Percentiles rank a stretch among this genome's conserved stretches.
Evolutionary conservation across 2,888 invertebrate species (phyloP).

Genomic region (Cataglyphis albicans): DNA sequence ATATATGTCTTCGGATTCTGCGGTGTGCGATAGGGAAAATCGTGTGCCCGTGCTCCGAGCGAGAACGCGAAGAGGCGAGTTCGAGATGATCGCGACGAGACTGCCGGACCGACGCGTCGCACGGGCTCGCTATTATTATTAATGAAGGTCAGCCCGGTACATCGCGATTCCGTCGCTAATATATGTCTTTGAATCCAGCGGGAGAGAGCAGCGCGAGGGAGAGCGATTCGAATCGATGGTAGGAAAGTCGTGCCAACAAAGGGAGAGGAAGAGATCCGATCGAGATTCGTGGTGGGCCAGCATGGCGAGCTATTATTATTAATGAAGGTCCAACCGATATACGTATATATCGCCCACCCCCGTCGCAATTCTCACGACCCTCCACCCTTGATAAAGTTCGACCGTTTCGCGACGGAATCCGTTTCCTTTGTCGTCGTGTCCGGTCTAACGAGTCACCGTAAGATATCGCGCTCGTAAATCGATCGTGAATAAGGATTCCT

Average conservation of each 20-base stretch:
- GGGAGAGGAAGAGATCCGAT: constrained; percentile 41
- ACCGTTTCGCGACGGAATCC: constrained; percentile 69
- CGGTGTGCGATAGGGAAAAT: constrained; percentile 42
- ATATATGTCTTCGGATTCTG: constrained; percentile 45
- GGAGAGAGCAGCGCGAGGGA: not conserved
- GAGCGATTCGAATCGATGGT: constrained; percentile 47
- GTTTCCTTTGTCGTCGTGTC: constrained; percentile 78
- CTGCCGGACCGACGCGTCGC: constrained; percentile 39
- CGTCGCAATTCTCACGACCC: constrained; percentile 62
- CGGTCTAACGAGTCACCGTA: constrained; percentile 74
- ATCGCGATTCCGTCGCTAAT: constrained; percentile 45
- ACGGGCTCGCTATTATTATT: constrained; percentile 73
- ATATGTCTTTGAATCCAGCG: constrained; percentile 33
- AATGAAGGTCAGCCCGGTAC: constrained; percentile 68
- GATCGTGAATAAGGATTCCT: constrained; percentile 75
- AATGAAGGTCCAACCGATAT: constrained; percentile 63
- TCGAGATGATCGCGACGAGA: constrained; percentile 40
- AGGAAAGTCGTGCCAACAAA: constrained; percentile 47
- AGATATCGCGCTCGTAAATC: constrained; percentile 77
- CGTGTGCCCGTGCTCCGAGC: constrained; percentile 11
- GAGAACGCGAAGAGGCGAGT: constrained; percentile 38
- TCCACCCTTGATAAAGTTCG: constrained; percentile 66
- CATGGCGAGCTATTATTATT: constrained; percentile 53
- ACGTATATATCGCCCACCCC: constrained; percentile 58
- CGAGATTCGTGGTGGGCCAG: constrained; percentile 19